These are phyloP conservation scores for Triplophysa siluroides DNA, from an alignment of 2,113 vertebrate species.

Conservation along the genomic window DNA sequence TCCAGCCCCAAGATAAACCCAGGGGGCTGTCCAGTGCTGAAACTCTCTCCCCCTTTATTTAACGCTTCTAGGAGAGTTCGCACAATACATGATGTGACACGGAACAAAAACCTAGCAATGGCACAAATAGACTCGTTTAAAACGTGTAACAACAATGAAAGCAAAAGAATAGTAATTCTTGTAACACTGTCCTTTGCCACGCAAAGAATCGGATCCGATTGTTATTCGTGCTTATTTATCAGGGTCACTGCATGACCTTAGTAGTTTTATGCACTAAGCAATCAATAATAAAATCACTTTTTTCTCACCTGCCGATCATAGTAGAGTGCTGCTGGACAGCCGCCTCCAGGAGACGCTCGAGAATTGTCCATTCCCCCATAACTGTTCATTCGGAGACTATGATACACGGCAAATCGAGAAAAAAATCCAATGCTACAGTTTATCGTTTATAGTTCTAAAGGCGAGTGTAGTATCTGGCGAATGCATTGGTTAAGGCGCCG, in stretches of 20 bases:
- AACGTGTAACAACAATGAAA: neutral
- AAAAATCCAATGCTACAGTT: constrained; percentile 37
- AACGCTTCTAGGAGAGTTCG: neutral
- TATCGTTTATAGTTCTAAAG: constrained; percentile 47
- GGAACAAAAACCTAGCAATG: neutral
- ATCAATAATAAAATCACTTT: constrained; percentile 2
- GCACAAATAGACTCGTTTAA: neutral
- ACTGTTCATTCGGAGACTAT: constrained; percentile 82
- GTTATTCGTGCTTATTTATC: neutral
- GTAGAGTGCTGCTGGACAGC: constrained; percentile 92
- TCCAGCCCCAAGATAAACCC: neutral
- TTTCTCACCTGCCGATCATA: constrained; percentile 91
- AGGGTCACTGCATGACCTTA: neutral
- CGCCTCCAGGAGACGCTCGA: constrained; percentile 91
- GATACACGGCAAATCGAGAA: constrained; percentile 49
- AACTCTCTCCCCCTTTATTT: constrained; percentile 6
- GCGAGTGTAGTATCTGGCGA: constrained; percentile 50
- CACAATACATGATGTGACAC: neutral
- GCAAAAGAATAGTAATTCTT: neutral
- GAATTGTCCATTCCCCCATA: constrained; percentile 93
- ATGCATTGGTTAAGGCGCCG: constrained; percentile 49
- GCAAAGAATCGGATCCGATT: neutral
- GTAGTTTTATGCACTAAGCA: neutral
- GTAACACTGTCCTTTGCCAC: neutral
- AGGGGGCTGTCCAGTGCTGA: constrained; percentile 57